A percentile compares a stretch with the other conserved stretches of the same genome.
Conservation (phyloP, 2,888 invertebrate genomes). For the Heliconius ethilla region DNA sequence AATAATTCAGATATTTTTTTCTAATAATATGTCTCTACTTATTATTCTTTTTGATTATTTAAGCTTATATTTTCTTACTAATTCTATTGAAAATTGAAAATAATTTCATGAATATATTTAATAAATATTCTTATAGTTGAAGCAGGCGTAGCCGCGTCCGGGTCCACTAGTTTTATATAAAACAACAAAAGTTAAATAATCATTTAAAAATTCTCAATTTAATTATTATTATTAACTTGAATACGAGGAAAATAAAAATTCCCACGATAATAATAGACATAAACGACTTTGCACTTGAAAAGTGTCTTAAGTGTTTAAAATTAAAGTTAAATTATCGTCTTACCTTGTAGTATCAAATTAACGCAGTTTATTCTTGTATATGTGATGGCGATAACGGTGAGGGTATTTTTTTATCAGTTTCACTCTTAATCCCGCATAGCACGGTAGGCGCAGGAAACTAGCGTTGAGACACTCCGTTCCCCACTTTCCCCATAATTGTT, state of each 20-base stretch:
- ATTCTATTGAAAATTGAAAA: too few relatives aligned
- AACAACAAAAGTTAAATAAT: background rate
- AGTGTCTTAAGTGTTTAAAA: constrained; percentile 21
- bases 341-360: background rate
- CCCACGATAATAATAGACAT: constrained; percentile 35
- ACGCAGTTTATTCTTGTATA: background rate
- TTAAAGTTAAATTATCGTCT: background rate
- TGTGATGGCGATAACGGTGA: background rate
- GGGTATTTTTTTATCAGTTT: background rate
- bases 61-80: too few relatives aligned
- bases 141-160: too few relatives aligned
- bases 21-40: too few relatives aligned
- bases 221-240: constrained; percentile 3
- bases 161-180: too few relatives aligned
- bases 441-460: background rate
- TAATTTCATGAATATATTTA: too few relatives aligned
- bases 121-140: too few relatives aligned
- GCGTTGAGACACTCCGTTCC: background rate
- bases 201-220: background rate
- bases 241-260: constrained; percentile 35
- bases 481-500: background rate
- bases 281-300: constrained; percentile 41
- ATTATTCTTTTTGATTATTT: too few relatives aligned
- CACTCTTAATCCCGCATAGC: background rate
- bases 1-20: too few relatives aligned